Percentiles rank a stretch among this genome's conserved stretches.
phyloP scores from a whole-genome alignment of 1,140 invertebrate species.

The Colletes latitarsis region DNA sequence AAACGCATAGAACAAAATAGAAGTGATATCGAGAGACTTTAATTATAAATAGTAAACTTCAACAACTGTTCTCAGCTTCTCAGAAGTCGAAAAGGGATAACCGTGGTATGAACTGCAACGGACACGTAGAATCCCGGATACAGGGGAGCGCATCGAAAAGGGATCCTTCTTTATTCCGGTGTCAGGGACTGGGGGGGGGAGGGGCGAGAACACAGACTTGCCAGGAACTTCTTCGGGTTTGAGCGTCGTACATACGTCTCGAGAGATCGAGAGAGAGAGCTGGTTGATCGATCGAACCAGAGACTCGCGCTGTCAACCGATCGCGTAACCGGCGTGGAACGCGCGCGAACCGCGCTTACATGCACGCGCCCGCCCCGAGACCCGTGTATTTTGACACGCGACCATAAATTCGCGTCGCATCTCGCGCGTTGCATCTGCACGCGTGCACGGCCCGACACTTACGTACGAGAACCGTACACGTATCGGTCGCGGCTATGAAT shows the following conservation, averaged over 20 bases:
- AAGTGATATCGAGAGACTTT: too few species aligned
- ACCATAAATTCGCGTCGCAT: slow-evolving; percentile 39
- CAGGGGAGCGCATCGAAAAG: slow-evolving; percentile 7
- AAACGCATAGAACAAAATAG: too few species aligned
- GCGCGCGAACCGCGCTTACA: background rate
- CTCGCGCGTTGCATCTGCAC: slow-evolving; percentile 23
- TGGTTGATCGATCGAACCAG: slow-evolving; percentile 24
- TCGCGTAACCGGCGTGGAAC: background rate
- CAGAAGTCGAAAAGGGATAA: too few species aligned
- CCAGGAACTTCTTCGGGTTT: background rate
- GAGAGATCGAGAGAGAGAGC: background rate
- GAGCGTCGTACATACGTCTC: too few species aligned
- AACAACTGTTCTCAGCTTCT: too few species aligned
- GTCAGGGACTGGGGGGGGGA: slow-evolving; percentile 10
- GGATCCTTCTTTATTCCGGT: slow-evolving; percentile 13
- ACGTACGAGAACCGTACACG: slow-evolving; percentile 2
- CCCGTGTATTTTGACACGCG: slow-evolving; percentile 29
- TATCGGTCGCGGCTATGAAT: slow-evolving; percentile 25
- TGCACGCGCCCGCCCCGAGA: background rate
- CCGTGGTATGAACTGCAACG: background rate
- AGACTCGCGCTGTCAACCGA: background rate
- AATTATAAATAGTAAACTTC: too few species aligned
- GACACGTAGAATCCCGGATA: background rate
- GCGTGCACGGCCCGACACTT: slow-evolving; percentile 8
- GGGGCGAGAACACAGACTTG: background rate